Evolutionary conservation across 92 coral and sea anemone species (phyloP).

Genomic region (Bergia puertoricense): DNA sequence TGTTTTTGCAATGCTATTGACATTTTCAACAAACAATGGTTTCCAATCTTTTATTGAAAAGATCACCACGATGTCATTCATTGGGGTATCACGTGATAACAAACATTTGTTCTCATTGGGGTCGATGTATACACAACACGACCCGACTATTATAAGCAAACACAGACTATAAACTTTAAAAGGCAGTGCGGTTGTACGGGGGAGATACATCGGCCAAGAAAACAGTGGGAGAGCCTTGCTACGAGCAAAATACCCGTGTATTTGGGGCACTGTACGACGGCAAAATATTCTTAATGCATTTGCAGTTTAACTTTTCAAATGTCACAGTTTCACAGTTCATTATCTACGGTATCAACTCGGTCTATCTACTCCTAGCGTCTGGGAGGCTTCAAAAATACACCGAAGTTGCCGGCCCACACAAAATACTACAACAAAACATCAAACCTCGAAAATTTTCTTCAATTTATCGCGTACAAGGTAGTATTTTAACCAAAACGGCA

Average conservation of each 20-base stretch:
- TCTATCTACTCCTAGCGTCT: background rate
- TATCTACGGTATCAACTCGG: background rate
- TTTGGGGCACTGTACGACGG: background rate
- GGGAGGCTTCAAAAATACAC: background rate
- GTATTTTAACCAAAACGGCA: background rate
- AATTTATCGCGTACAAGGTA: background rate
- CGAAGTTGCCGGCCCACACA: background rate
- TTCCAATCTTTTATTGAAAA: constrained; percentile 46
- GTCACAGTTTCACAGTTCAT: constrained; percentile 8
- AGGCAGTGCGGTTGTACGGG: constrained; percentile 42
- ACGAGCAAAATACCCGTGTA: constrained; percentile 13
- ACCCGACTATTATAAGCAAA: constrained; percentile 33
- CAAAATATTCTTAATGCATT: background rate
- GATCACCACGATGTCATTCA: constrained; percentile 43
- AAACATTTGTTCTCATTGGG: constrained; percentile 42
- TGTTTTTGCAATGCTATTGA: constrained; percentile 45
- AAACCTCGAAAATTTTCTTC: background rate
- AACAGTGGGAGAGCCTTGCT: background rate
- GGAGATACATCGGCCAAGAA: constrained; percentile 8
- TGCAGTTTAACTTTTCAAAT: constrained; percentile 9
- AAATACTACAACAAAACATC: background rate
- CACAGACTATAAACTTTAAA: constrained; percentile 39
- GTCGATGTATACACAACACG: constrained; percentile 36
- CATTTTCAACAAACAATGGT: constrained; percentile 43
- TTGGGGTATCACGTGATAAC: constrained; percentile 28